Base-by-base conservation (phyloP, 1,140 invertebrate genomes). In the Temnothorax curvispinosus region DNA sequence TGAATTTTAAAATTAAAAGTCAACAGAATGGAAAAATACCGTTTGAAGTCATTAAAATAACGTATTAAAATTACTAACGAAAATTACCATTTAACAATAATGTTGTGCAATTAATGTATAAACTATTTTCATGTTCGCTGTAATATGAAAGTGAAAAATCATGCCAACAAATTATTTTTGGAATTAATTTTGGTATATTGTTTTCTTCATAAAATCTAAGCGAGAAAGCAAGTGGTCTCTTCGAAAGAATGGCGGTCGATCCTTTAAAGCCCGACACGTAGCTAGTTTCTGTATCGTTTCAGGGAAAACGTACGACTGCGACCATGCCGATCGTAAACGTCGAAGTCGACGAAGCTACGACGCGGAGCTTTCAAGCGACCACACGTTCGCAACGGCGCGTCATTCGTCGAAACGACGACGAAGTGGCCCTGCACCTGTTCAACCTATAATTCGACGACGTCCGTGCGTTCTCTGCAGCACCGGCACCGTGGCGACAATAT, bases 391-490 rank as follows among this genome's bases (percentile, higher is more conserved):
- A 62, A 54, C 21, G 50, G 32, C 84, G 64, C 77, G 88, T 89
- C 88, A 89, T 87, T 89, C 88, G 88, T 82, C 88, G 84, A 82
- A 89, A 89, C 75, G 85, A 77, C 88, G 88, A 82, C 72, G 85
- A 89, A 90, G 86, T 74, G 85, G 76, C 32, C 69, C 77, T 38
- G 74, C 89, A 90, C 89, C 89, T 90, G 89, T 85, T 89, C 88
- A 86, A 65, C 62, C 88, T 89, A 84, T 89, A 90, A 90, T 87
- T 87, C 72, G 88, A 44, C 54, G 85, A 44, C 76, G 62, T 87
- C 64, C 64, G 71, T 81, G 74, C 72, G 65, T 76, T 87, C 77
- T 47, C 76, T 15, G 80, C 50, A 44, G 44, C 52, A 41, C 15
- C 56, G 47, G 44, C 52, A 41, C 15, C 56, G 47, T 69, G 84